Percentiles rank a stretch among this genome's conserved stretches.
Evolutionary conservation across 1,140 invertebrate species (phyloP).

Genomic region (Nixonia krombeini): DNA sequence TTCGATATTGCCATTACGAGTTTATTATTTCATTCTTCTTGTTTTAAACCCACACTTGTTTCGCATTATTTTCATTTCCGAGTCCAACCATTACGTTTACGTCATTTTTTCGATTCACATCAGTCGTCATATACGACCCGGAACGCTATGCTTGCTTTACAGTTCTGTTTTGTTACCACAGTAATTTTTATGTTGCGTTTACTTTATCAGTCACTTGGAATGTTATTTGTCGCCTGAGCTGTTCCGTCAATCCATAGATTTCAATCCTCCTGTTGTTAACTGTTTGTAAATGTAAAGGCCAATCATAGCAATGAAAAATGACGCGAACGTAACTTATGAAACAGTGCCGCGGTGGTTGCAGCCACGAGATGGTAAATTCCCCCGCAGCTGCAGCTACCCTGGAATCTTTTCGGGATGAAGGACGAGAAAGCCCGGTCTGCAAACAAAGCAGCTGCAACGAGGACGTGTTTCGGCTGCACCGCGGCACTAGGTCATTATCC

Average conservation of each 20-base stretch:
- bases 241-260: constrained; percentile 23
- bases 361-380: constrained; percentile 69
- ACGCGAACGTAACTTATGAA: constrained; percentile 64
- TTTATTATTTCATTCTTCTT: constrained; percentile 10
- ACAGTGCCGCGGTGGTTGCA: constrained; percentile 71
- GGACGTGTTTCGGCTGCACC: constrained; percentile 8
- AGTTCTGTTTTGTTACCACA: constrained; percentile 15
- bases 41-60: constrained; percentile 17
- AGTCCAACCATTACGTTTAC: constrained; percentile 46
- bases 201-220: background rate
- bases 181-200: constrained; percentile 7
- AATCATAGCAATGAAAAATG: constrained; percentile 43
- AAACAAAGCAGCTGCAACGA: constrained; percentile 3
- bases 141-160: constrained; percentile 38
- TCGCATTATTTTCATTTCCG: constrained; percentile 37
- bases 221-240: constrained; percentile 22
- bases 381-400: constrained; percentile 55
- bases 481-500: constrained; percentile 39
- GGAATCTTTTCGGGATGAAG: constrained; percentile 44
- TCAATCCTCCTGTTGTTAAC: constrained; percentile 18
- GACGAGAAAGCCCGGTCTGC: background rate
- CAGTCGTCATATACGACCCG: constrained; percentile 15
- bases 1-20: background rate
- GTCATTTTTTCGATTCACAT: constrained; percentile 40
- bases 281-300: constrained; percentile 7